A percentile compares a stretch with the other conserved stretches of the same genome.
phyloP scores from a whole-genome alignment of 2,113 vertebrate genomes.

The Semnornis frantzii region DNA sequence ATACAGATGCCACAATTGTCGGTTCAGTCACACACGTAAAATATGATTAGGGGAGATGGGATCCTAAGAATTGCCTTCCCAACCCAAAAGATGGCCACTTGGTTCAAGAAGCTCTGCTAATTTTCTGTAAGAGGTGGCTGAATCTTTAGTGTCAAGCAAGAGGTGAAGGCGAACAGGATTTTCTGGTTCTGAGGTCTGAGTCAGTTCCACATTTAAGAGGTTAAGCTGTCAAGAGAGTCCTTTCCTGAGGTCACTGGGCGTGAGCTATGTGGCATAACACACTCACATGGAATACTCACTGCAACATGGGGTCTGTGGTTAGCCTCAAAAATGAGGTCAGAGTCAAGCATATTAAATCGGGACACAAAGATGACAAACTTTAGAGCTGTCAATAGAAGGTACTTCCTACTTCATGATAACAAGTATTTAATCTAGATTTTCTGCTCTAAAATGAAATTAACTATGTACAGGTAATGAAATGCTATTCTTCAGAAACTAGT shows the following conservation, averaged over 20 bases:
- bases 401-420: not conserved
- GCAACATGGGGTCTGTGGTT: not conserved
- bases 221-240: not conserved
- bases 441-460: not conserved
- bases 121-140: not conserved
- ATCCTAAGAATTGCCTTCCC: not conserved
- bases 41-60: not conserved
- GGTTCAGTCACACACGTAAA: not conserved
- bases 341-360: not conserved
- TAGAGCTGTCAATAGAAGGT: not conserved
- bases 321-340: not conserved
- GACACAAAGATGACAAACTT: not conserved
- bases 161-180: not conserved
- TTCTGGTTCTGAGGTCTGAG: conserved; percentile 2
- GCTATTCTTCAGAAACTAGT: not conserved
- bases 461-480: not conserved
- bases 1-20: not conserved
- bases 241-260: not conserved
- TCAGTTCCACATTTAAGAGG: not conserved
- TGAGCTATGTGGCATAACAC: not conserved
- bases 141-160: not conserved
- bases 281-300: not conserved
- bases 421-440: not conserved
- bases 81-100: not conserved
- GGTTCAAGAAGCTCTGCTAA: not conserved